Evolutionary conservation across 2,888 invertebrate genomes (phyloP).

Genomic region (Neria commutata): DNA sequence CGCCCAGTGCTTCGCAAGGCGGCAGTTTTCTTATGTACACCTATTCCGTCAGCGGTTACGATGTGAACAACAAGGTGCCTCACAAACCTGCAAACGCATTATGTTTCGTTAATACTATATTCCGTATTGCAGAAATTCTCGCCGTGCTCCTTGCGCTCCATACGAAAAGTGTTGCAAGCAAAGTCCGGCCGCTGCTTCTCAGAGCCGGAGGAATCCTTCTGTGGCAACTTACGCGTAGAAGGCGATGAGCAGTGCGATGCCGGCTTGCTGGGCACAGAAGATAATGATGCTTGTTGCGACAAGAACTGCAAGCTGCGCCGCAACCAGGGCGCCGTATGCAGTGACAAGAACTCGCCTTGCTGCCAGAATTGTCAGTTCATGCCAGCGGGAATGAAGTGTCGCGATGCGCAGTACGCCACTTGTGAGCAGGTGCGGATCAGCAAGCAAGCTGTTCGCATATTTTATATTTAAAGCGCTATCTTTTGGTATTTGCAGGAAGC

Average conservation of each 20-base stretch:
- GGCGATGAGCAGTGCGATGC: constrained; percentile 97
- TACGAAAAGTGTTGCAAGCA: constrained; percentile 88
- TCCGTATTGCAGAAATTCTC: constrained; percentile 77
- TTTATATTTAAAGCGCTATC: too few relatives aligned
- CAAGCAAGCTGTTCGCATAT: too few relatives aligned
- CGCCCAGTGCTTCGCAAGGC: constrained; percentile 91
- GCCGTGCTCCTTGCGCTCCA: constrained; percentile 91
- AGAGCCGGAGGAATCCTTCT: constrained; percentile 94
- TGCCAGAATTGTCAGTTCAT: constrained; percentile 91
- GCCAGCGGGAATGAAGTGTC: constrained; percentile 80
- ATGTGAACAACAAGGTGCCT: constrained; percentile 89
- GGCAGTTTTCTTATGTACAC: constrained; percentile 97
- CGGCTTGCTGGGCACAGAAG: constrained; percentile 89
- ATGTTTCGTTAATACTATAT: not conserved
- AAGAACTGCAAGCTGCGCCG: constrained; percentile 87
- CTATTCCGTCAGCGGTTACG: constrained; percentile 94
- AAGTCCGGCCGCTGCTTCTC: constrained; percentile 92
- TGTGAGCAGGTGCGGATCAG: too few relatives aligned
- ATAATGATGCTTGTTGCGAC: constrained; percentile 92
- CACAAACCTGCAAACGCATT: not conserved
- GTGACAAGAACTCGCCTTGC: constrained; percentile 96
- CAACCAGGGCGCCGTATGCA: constrained; percentile 87
- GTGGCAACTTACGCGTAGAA: constrained; percentile 94
- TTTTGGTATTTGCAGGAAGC: too few relatives aligned
- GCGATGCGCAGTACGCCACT: constrained; percentile 88